These are phyloP conservation scores for Elachura formosa DNA, from an alignment of 2,113 vertebrate species.

Conservation along the genomic window DNA sequence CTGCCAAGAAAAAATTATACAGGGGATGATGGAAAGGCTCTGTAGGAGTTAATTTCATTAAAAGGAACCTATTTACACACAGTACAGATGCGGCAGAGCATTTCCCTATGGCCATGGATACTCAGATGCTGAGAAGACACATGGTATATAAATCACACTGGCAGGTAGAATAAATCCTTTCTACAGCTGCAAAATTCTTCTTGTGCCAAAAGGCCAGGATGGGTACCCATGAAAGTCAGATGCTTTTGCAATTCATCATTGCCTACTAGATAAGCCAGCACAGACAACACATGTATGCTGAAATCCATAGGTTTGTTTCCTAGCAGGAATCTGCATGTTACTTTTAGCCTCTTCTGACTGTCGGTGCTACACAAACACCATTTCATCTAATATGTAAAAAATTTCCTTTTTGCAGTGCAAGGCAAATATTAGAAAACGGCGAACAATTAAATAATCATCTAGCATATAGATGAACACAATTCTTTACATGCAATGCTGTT, in stretches of 20 bases:
- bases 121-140: background rate
- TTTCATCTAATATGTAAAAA: background rate
- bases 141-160: slow-evolving; percentile 42
- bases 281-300: background rate
- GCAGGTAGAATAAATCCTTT: slow-evolving; percentile 28
- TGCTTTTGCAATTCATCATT: slow-evolving; percentile 11
- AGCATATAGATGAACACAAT: background rate
- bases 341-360: background rate
- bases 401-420: background rate
- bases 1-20: background rate
- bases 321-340: background rate
- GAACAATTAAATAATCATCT: background rate
- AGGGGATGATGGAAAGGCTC: background rate
- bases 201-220: slow-evolving; percentile 15
- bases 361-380: background rate
- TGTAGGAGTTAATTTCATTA: background rate
- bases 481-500: background rate
- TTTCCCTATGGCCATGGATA: background rate
- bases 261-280: background rate
- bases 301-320: background rate
- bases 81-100: background rate
- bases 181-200: background rate
- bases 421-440: background rate
- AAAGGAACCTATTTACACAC: slow-evolving; percentile 26
- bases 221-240: background rate